Evolutionary conservation across 64 coral and sea anemone species (phyloP).

Genomic region (Trachythela sp.): DNA sequence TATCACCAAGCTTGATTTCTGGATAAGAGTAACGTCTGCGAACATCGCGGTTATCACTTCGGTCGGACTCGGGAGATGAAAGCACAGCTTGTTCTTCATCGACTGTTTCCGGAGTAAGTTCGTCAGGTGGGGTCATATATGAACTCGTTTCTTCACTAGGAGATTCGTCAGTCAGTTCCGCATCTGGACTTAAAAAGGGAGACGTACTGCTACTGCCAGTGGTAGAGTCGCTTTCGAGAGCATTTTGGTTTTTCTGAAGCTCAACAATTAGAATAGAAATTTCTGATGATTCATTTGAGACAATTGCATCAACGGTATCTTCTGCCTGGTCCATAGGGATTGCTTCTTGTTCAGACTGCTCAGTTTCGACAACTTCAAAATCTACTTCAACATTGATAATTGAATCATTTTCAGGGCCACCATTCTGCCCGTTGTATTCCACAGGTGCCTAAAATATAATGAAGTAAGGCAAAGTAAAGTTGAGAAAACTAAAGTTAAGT

Average conservation of each 20-base stretch:
- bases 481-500: too few species aligned
- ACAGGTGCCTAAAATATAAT: too few species aligned
- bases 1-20: background rate
- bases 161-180: background rate
- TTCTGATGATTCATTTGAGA: background rate
- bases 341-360: too few species aligned
- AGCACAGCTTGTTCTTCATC: background rate
- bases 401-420: too few species aligned
- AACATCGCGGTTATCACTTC: too few species aligned
- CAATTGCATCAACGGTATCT: background rate
- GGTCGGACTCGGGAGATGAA: background rate
- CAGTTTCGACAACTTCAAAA: too few species aligned
- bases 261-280: background rate
- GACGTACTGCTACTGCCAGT: background rate
- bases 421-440: too few species aligned
- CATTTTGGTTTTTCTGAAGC: background rate
- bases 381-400: too few species aligned
- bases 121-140: background rate
- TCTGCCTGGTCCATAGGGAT: too few species aligned
- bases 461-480: too few species aligned
- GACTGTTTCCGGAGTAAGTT: background rate
- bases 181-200: background rate
- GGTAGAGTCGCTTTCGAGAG: background rate
- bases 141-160: background rate
- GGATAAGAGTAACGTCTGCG: background rate